A percentile compares a stretch with the other conserved stretches of the same genome.
Evolutionary conservation across 2,113 vertebrate species (phyloP).

Genomic region (Gambusia affinis): DNA sequence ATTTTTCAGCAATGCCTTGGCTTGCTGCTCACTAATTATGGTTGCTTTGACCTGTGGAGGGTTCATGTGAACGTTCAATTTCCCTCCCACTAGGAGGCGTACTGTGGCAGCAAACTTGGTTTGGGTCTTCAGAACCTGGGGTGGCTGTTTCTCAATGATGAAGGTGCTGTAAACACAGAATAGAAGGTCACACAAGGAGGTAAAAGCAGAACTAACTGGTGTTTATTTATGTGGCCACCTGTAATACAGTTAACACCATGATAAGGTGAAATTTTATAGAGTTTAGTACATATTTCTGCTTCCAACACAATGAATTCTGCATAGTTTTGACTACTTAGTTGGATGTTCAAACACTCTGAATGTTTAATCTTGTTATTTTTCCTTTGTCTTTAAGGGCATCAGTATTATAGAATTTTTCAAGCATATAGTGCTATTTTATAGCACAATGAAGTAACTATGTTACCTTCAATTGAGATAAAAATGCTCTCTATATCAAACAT

Average conservation of each 20-base stretch:
- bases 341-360: too few relatives aligned
- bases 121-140: constrained; percentile 97
- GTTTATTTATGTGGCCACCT: not conserved
- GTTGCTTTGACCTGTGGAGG: constrained; percentile 97
- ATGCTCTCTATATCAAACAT: too few relatives aligned
- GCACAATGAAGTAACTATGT: too few relatives aligned
- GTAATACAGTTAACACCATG: not conserved
- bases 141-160: constrained; percentile 98
- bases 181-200: not conserved
- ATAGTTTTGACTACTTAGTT: not conserved
- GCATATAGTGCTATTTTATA: too few relatives aligned
- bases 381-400: too few relatives aligned
- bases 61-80: constrained; percentile 98
- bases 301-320: not conserved
- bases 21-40: constrained; percentile 96
- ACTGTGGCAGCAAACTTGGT: constrained; percentile 96
- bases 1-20: constrained; percentile 92
- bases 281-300: not conserved
- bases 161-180: constrained; percentile 86
- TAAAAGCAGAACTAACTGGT: not conserved
- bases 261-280: not conserved
- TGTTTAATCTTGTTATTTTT: too few relatives aligned
- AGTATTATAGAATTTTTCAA: too few relatives aligned
- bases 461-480: too few relatives aligned
- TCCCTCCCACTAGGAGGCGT: constrained; percentile 93